Conservation (phyloP, 2,113 vertebrate genomes). For the Scolopax mira region DNA sequence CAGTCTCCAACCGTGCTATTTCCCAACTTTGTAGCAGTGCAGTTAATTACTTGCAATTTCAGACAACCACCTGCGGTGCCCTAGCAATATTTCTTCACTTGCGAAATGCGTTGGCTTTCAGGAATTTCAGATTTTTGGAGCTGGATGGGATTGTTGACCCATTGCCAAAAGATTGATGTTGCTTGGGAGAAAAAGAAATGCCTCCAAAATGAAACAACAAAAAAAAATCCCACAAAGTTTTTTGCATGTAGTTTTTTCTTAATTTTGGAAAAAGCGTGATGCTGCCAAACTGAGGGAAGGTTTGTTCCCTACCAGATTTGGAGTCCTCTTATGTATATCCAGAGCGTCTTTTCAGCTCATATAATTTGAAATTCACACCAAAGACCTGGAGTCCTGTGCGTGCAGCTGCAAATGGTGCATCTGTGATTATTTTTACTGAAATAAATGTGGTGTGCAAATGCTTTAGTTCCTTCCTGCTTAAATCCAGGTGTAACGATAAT, state of each 20-base stretch:
- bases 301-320: not conserved
- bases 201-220: not conserved
- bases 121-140: slow-evolving; percentile 3
- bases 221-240: not conserved
- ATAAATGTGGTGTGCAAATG: not conserved
- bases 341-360: not conserved
- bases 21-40: not conserved
- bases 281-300: not conserved
- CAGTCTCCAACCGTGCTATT: not conserved
- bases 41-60: slow-evolving; percentile 2
- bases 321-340: not conserved
- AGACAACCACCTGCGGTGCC: slow-evolving; percentile 5
- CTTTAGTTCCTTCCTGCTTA: not conserved
- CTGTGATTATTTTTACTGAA: not conserved
- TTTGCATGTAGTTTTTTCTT: not conserved
- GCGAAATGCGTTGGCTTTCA: not conserved
- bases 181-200: not conserved
- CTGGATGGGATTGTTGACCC: not conserved
- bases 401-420: not conserved
- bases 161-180: not conserved
- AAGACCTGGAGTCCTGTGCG: not conserved
- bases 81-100: not conserved
- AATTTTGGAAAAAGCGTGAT: not conserved
- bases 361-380: not conserved
- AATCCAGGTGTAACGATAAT: not conserved